Percentiles rank a stretch among this genome's conserved stretches.
These are phyloP conservation scores for Riparia riparia DNA, from an alignment of 2,113 vertebrate species.

Conservation along the genomic window DNA sequence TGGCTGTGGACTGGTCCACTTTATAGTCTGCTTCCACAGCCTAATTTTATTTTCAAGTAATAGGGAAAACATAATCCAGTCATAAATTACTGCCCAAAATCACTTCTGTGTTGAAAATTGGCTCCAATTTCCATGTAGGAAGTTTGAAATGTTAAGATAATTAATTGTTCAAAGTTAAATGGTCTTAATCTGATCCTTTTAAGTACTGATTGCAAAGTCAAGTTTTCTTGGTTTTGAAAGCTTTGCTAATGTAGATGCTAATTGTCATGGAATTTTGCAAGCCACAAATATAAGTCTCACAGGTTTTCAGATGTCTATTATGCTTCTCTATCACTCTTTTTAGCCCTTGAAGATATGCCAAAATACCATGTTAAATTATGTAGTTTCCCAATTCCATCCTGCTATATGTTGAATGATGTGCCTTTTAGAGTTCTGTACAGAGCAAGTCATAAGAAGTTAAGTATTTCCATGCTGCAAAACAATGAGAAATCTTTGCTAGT, in stretches of 20 bases:
- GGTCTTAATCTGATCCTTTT: constrained; percentile 3
- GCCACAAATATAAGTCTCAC: constrained; percentile 5
- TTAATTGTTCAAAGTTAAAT: neutral
- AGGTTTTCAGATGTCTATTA: constrained; percentile 4
- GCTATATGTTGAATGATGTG: neutral
- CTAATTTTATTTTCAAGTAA: neutral
- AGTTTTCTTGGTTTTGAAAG: neutral
- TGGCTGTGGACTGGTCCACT: neutral
- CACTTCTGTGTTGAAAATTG: neutral
- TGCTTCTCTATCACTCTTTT: neutral
- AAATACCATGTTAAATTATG: neutral
- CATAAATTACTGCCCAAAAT: neutral
- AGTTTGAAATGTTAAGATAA: neutral
- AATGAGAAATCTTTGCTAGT: neutral
- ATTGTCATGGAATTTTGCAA: constrained; percentile 9
- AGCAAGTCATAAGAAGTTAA: neutral
- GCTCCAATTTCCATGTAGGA: neutral
- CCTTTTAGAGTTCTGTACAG: neutral
- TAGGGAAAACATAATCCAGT: neutral
- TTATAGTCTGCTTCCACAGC: neutral
- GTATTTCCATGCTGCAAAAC: neutral
- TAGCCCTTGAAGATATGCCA: constrained; percentile 16
- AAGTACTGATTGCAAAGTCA: neutral
- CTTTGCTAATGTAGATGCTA: constrained; percentile 6
- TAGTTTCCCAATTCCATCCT: constrained; percentile 5